phyloP scores from a whole-genome alignment of 2,113 vertebrate species.

The Anser cygnoides region DNA sequence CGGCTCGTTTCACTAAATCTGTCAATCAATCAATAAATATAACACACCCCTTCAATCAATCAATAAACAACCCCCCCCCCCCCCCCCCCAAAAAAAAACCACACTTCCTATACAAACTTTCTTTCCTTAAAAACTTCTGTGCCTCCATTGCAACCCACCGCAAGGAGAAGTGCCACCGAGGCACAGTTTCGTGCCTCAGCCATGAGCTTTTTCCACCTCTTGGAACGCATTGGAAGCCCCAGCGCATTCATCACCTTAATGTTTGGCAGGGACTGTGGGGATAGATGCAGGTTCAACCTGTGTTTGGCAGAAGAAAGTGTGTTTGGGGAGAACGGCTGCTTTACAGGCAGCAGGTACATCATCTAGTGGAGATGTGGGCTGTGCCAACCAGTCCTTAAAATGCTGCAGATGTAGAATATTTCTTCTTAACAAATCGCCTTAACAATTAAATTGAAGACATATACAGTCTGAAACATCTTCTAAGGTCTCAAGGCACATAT shows the following conservation, averaged over 20 bases:
- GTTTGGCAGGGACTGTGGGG: neutral
- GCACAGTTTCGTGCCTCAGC: no score
- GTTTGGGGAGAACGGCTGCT: neutral
- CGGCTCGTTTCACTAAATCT: no score
- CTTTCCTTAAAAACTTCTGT: neutral
- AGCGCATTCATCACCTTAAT: rapidly evolving
- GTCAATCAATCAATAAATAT: no score
- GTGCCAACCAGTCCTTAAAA: neutral
- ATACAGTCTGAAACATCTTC: neutral
- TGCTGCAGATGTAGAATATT: no score
- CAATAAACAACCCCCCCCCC: no score
- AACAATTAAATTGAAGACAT: neutral
- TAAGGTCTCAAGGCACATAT: neutral
- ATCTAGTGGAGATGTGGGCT: neutral
- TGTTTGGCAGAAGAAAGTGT: no score
- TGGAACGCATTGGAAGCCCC: neutral
- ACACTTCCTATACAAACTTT: neutral
- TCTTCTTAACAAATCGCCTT: neutral
- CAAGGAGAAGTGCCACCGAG: rapidly evolving
- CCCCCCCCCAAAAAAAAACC: no score
- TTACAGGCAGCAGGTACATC: no score
- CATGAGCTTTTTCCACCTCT: no score
- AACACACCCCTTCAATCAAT: no score
- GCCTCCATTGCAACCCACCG: neutral
- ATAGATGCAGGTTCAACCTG: no score